Base-by-base conservation (phyloP, 2,888 invertebrate genomes). In the Lamellibrachia satsuma region DNA sequence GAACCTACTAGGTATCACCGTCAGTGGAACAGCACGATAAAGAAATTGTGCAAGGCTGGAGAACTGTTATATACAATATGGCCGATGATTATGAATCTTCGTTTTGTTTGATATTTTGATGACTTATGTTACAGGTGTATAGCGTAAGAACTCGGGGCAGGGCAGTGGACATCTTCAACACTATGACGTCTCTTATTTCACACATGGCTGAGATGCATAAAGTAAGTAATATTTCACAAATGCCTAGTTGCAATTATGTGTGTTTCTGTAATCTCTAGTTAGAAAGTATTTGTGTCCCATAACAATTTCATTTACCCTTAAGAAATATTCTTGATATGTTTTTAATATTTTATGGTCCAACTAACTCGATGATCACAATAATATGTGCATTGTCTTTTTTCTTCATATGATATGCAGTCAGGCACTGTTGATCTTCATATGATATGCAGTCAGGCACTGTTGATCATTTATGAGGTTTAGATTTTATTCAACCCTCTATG, bases 91-190 rank as follows among this genome's bases (percentile, higher is more conserved):
- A 39, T 39, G 55, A 9, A 9, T 55, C 7, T 55, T 55, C 4
- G 60, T 60, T 11, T 60, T 75, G 11, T 22, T 2, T 75, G 75
- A 75, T 15, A 15, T 75, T 22, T 15, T 22, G 6, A 22, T 15
- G 15, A 75, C 22, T 11, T 75, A 1, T 22, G n/a, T 15, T 75
- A 22, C 95, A 97, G 97, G 96, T 97, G 96, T 97, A 97, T 95
- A 96, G 97, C 51, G 96, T 97, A 92, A 97, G 97, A 94, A 97
- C 97, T 0, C 96, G 98, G 92, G 97, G 97, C 27, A 97, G 97
- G 94, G 98, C 98, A 9, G 97, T 98, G 27, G 97, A 97, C 95
- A 97, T 98, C 75, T 97, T 98, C 95, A 97, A 97, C 93, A 97
- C 97, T 0, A 75, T 75, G 75, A 75, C 75, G 15, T 75, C 75